Percentiles rank a stretch among this genome's conserved stretches.
Conservation (phyloP, 2,113 vertebrate genomes). For the Neomonachus schauinslandi region DNA sequence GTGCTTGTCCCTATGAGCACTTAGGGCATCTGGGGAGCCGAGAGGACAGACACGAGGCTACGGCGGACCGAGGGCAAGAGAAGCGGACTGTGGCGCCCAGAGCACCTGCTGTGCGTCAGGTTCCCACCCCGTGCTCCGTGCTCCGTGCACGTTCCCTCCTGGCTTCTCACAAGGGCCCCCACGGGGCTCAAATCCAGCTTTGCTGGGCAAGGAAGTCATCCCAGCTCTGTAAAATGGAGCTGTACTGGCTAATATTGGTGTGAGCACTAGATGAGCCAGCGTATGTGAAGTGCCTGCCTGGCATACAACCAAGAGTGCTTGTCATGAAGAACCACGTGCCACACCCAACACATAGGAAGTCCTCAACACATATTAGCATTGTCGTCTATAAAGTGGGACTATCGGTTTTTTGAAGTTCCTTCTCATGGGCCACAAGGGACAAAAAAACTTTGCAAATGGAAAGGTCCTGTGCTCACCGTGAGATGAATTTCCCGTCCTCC, state of each 20-base stretch:
- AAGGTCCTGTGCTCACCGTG: no score
- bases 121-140: accelerated
- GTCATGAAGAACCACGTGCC: accelerated
- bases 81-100: accelerated
- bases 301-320: background rate
- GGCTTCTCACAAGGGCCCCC: background rate
- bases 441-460: background rate
- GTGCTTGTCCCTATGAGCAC: background rate
- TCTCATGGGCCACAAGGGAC: background rate
- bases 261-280: accelerated
- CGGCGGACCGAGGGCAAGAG: background rate
- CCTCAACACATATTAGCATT: background rate
- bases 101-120: accelerated
- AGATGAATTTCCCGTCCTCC: background rate
- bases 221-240: background rate
- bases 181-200: background rate
- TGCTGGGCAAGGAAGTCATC: background rate
- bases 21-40: background rate
- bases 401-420: accelerated
- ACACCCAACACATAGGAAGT: background rate
- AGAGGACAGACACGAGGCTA: background rate
- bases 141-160: accelerated
- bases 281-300: accelerated
- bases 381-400: background rate
- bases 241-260: accelerated